Evolutionary conservation across 2,113 vertebrate genomes (phyloP).

Genomic region (Psettodes erumei): DNA sequence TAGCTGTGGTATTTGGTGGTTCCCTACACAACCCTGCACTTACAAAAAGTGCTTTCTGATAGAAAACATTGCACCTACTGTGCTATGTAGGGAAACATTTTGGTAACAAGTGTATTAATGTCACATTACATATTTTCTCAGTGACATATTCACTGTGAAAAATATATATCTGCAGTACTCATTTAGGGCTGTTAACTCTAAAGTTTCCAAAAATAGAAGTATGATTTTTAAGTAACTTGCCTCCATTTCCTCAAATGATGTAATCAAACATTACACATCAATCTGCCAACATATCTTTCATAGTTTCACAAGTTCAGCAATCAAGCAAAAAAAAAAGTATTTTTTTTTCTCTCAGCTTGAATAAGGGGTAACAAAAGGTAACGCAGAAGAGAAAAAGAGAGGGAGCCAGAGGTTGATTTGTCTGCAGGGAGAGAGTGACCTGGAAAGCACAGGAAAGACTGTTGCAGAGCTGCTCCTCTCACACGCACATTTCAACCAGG

Average conservation of each 20-base stretch:
- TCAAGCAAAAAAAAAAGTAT: slow-evolving; percentile 12
- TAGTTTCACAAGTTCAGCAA: neutral
- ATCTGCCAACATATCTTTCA: neutral
- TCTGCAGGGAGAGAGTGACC: slow-evolving; percentile 73
- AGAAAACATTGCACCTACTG: too few species aligned
- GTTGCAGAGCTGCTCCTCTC: slow-evolving; percentile 41
- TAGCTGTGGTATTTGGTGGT: neutral
- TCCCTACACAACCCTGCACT: too few species aligned
- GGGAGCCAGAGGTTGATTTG: slow-evolving; percentile 37
- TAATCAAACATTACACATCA: slow-evolving; percentile 17
- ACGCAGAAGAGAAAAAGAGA: slow-evolving; percentile 4
- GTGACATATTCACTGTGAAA: neutral
- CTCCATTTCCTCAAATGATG: slow-evolving; percentile 8
- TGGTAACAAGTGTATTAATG: neutral
- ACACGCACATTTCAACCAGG: slow-evolving; percentile 65
- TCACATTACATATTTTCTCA: neutral
- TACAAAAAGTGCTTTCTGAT: too few species aligned
- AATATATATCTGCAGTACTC: neutral
- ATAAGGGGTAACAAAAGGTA: neutral
- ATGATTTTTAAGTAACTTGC: too few species aligned
- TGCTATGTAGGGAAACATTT: neutral
- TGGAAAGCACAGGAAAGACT: slow-evolving; percentile 66
- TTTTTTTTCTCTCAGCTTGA: neutral
- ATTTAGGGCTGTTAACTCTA: too few species aligned
- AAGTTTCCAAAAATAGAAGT: too few species aligned